phyloP scores from a whole-genome alignment of 2,113 vertebrate genomes.

The Microcebus tavaratra region DNA sequence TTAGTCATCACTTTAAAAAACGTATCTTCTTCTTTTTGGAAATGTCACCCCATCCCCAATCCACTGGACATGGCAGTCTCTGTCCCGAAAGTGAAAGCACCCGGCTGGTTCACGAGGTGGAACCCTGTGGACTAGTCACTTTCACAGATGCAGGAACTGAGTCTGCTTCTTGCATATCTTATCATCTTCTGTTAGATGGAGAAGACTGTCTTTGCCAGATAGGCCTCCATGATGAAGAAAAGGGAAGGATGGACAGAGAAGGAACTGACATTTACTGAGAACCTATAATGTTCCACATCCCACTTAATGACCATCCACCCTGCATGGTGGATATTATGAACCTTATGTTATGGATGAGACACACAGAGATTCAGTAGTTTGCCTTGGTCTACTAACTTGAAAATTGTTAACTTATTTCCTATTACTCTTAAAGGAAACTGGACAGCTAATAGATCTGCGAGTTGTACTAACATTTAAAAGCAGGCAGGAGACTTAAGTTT shows the following conservation, averaged over 20 bases:
- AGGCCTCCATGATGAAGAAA: background rate
- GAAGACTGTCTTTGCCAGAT: background rate
- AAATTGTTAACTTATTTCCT: background rate
- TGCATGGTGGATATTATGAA: background rate
- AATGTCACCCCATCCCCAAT: background rate
- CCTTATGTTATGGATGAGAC: background rate
- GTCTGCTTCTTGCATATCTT: background rate
- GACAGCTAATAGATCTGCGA: background rate
- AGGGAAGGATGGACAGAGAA: background rate
- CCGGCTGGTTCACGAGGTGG: background rate
- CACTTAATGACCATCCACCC: background rate
- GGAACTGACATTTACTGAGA: background rate
- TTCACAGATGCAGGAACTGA: background rate
- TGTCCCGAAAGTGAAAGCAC: background rate
- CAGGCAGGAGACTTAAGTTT: background rate
- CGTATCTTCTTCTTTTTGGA: background rate
- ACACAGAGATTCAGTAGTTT: background rate
- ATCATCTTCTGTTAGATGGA: background rate
- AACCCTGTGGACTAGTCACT: background rate
- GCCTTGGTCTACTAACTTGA: background rate
- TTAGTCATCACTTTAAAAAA: background rate
- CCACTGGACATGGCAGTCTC: background rate
- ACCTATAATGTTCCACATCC: background rate
- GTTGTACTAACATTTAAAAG: background rate
- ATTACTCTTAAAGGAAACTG: background rate